Evolutionary conservation across 92 coral and sea anemone species (phyloP).

Genomic region (Zoanthus solanderi): DNA sequence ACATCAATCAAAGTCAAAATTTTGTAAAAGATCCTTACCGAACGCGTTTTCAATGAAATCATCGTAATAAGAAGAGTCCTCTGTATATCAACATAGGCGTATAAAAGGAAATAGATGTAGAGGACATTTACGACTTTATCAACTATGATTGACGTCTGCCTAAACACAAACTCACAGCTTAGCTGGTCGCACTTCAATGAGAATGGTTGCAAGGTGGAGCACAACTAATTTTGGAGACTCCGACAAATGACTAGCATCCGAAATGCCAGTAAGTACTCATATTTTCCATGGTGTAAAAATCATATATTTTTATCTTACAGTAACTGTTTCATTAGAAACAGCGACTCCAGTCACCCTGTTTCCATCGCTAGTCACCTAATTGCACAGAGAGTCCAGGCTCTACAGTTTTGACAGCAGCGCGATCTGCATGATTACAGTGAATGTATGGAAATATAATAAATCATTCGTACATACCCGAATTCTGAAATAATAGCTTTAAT

Average conservation of each 20-base stretch:
- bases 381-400: conserved; percentile 8
- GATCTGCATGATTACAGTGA: conserved; percentile 5
- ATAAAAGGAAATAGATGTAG: conserved; percentile 2
- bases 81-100: conserved; percentile 5
- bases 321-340: conserved; percentile 1
- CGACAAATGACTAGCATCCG: background rate
- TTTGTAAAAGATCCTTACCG: conserved; percentile 4
- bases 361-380: conserved; percentile 6
- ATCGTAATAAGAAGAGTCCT: conserved; percentile 4
- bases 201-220: conserved; percentile 7
- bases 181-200: conserved; percentile 6
- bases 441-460: conserved; percentile 1
- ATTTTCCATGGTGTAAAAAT: conserved; percentile 1
- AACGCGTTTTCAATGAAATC: conserved; percentile 4
- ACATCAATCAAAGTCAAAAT: conserved; percentile 2
- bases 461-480: conserved; percentile 5
- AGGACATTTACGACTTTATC: background rate
- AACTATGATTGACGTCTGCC: conserved; percentile 6
- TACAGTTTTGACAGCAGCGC: conserved; percentile 6
- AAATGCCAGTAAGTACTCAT: background rate
- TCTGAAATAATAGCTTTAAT: conserved; percentile 1
- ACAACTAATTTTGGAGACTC: conserved; percentile 4
- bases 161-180: conserved; percentile 3
- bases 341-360: conserved; percentile 8
- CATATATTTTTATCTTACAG: background rate